phyloP scores from a whole-genome alignment of 92 coral and sea anemone genomes.

The Phenganax marumi region DNA sequence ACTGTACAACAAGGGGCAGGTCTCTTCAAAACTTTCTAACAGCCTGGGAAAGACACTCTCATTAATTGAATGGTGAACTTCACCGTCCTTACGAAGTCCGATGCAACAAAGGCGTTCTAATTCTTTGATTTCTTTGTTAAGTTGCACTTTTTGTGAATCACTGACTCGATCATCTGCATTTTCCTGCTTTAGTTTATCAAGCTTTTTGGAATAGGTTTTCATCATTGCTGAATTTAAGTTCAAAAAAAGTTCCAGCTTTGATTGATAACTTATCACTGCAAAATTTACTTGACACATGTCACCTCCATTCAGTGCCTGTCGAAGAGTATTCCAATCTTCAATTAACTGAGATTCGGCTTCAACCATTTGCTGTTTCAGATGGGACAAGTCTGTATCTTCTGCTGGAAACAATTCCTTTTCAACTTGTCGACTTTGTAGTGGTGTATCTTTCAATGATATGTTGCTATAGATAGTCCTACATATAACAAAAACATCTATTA shows the following conservation, averaged over 20 bases:
- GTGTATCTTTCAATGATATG: neutral
- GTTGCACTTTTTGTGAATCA: slow-evolving; percentile 24
- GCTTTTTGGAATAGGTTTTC: slow-evolving; percentile 10
- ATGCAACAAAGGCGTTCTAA: slow-evolving; percentile 18
- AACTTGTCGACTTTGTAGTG: neutral
- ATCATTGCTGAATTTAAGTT: neutral
- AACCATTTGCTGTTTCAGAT: neutral
- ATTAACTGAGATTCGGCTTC: slow-evolving; percentile 3
- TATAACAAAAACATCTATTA: neutral
- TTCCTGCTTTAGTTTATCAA: slow-evolving; percentile 1
- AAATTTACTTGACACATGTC: slow-evolving; percentile 2
- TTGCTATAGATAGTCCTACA: slow-evolving; percentile 15
- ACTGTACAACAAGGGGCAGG: slow-evolving; percentile 6
- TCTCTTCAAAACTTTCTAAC: slow-evolving; percentile 14
- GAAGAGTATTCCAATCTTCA: neutral
- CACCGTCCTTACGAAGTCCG: neutral
- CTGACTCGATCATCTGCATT: slow-evolving; percentile 4
- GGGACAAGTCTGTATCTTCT: slow-evolving; percentile 4
- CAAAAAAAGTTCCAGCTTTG: neutral
- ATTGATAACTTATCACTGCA: slow-evolving; percentile 5
- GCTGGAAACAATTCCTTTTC: slow-evolving; percentile 5
- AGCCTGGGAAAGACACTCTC: neutral
- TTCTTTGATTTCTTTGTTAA: slow-evolving; percentile 17
- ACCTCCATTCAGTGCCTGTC: neutral
- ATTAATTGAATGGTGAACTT: slow-evolving; percentile 4